phyloP scores from a whole-genome alignment of 2,888 invertebrate species.

The Eupithecia dodoneata region DNA sequence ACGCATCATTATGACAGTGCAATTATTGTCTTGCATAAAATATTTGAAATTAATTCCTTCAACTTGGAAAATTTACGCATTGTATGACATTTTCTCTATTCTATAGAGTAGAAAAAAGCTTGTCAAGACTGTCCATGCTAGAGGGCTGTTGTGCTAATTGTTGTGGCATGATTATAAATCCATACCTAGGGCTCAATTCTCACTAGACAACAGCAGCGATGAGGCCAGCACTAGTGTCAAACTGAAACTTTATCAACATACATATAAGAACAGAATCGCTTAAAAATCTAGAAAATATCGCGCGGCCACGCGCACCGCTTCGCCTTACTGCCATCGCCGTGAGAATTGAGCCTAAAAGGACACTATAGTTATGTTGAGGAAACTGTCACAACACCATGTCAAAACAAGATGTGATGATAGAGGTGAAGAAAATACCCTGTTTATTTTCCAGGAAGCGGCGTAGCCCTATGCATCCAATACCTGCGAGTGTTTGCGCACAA shows the following conservation, averaged over 20 bases:
- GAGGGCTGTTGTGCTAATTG: too few species aligned
- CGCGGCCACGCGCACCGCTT: too few species aligned
- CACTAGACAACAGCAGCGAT: not conserved
- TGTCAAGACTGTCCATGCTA: not conserved
- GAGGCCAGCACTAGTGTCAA: not conserved
- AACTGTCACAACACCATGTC: not conserved
- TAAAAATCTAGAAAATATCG: too few species aligned
- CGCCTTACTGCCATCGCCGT: not conserved
- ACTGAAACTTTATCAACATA: not conserved
- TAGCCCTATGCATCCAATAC: constrained; percentile 90
- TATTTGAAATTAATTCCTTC: not conserved
- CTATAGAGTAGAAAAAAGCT: not conserved
- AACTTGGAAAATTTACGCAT: not conserved
- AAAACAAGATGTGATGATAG: not conserved
- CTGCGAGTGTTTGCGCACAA: constrained; percentile 93
- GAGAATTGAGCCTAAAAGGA: not conserved
- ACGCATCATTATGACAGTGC: too few species aligned
- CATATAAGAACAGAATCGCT: too few species aligned
- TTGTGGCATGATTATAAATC: too few species aligned
- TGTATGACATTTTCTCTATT: not conserved
- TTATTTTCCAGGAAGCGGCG: constrained; percentile 75
- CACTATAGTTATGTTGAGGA: not conserved
- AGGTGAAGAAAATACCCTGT: not conserved
- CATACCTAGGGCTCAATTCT: not conserved
- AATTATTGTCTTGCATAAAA: not conserved